Evolutionary conservation across 2,113 vertebrate species (phyloP), one percentile per base, ranked within the genome.

Genomic region (Centropus unirufus): DNA sequence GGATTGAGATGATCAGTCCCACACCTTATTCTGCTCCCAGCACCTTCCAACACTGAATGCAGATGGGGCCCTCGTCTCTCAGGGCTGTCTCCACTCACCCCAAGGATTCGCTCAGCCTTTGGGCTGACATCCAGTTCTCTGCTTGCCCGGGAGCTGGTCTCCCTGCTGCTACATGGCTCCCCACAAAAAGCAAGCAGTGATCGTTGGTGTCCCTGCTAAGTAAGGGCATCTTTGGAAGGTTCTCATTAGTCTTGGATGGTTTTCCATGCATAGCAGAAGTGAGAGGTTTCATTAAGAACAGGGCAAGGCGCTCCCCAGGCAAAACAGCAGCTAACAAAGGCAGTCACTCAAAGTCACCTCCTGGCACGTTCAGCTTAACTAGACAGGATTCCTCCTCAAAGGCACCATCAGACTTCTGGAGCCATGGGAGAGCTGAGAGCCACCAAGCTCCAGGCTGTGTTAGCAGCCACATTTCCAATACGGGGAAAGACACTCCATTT

Each of bases 351-450:
- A 67, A 72, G 44, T 79, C 67, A 55, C 58, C 84, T 91, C 84
- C 58, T 55, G 68, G 77, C 32, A 79, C 44, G 64, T 8, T 59
- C 49, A 89, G 11, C 55, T 81, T 91, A 79, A 87, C 78, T 91
- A 87, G 91, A 93, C 8, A 59, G 62, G 69, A 70, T 79, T 70
- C 54, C 89, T 66, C 79, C 91, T 84, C 61, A 76, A 81, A 79
- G 66, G 74, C 82, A 89, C 40, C 73, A 92, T 90, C 74, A 93
- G 62, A 77, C 93, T 96, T 79, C 79, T 93, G 79, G 78, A 84
- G 70, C 61, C 59, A 83, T 40, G 24, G 16, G 24, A 70, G 36
- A 61, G 54, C 57, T 14, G 55, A 67, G 69, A 84, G 46, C 14
- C 61, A 34, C 13, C 0, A 5, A 85, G 42, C 83, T 74, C 73